These are phyloP conservation scores for Platygyra sinensis DNA, from an alignment of 64 coral and sea anemone species.

Conservation along the genomic window DNA sequence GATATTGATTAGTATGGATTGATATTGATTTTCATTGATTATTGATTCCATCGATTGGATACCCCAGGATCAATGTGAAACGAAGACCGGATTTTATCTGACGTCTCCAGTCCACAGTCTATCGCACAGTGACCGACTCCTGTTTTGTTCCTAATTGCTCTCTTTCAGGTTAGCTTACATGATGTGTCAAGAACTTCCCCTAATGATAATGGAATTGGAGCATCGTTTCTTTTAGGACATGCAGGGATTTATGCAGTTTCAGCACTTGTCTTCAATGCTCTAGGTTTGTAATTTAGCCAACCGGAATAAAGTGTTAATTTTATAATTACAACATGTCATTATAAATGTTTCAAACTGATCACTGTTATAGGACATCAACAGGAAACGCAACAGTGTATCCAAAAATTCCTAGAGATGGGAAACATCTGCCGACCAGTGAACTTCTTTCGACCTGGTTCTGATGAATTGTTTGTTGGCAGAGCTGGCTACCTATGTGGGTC, in stretches of 20 bases:
- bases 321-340: not conserved
- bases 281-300: conserved; percentile 51
- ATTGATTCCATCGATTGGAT: too few relatives aligned
- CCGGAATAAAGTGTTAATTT: not conserved
- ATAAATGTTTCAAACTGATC: not conserved
- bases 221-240: conserved; percentile 91
- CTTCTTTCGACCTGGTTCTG: conserved; percentile 72
- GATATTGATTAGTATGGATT: too few relatives aligned
- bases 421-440: conserved; percentile 65
- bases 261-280: conserved; percentile 75
- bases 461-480: conserved; percentile 92
- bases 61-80: too few relatives aligned
- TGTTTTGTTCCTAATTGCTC: not conserved
- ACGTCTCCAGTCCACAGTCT: not conserved
- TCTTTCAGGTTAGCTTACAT: conserved; percentile 55
- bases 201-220: conserved; percentile 66
- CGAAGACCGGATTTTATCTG: too few relatives aligned
- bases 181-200: conserved; percentile 39
- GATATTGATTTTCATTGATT: too few relatives aligned
- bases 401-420: conserved; percentile 77
- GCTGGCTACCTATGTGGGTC: conserved; percentile 87
- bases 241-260: conserved; percentile 83
- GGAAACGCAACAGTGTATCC: conserved; percentile 66
- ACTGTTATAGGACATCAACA: conserved; percentile 38
- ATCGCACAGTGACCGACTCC: not conserved